Base-by-base conservation (phyloP, 2,797 vertebrate species). In the Cyclopterus lumpus region DNA sequence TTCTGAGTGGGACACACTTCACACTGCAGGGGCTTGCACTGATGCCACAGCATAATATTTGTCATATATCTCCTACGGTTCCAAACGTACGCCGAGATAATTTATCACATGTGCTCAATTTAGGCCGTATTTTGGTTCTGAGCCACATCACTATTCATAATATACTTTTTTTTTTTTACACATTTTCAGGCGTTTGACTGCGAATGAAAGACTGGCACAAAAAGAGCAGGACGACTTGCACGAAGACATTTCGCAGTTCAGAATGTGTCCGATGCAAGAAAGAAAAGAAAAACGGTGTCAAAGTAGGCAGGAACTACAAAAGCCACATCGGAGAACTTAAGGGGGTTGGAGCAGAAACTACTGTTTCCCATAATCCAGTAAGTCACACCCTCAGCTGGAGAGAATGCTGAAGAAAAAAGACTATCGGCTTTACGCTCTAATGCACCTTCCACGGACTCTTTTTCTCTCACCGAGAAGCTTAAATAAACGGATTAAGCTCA, bases 311-410 rank as follows among this genome's bases (percentile, higher is more conserved):
- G 63, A 82, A 77, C n/a, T 81, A 88, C 89, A 86, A 92, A 90
- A 90, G 87, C 67, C 75, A 64, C 82, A 90, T 89, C 80, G 63
- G 64, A 82, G 67, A 84, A 86, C 58, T 88, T 73, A 78, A 84
- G 75, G 86, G 77, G 86, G 81, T 80, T 79, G 81, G 81, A 87
- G 88, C 72, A 77, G 72, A 86, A 90, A 90, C 90, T 85, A 89
- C 90, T 90, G 89, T 91, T 92, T 92, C 86, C 88, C 81, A 65
- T 93, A 93, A 93, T 93, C 92, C 92, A 91, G 86, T 91, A 85
- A 92, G 91, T 93, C 91, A 91, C 85, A 91, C 90, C 88, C 88
- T 87, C 81, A 87, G 86, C 92, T 89, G 89, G 90, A 87, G 84
- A 91, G 84, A 92, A 92, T 88, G 82, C 85, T 67, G 80, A 88